Evolutionary conservation across 2,888 invertebrate species (phyloP).

Genomic region (Luperina nickerlii): DNA sequence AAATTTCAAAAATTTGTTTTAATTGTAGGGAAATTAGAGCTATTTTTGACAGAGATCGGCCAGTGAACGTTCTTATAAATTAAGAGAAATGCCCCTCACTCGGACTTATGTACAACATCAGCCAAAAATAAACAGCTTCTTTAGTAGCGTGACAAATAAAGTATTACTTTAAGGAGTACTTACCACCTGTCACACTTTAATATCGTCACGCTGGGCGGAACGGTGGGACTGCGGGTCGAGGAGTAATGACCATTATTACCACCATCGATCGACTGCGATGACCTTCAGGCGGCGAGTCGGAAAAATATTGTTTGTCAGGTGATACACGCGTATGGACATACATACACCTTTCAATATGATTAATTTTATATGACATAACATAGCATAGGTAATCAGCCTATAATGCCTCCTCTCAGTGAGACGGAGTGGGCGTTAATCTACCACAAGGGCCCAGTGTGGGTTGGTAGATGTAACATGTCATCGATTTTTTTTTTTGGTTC

Average conservation of each 20-base stretch:
- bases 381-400: not conserved
- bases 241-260: conserved; percentile 72
- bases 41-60: not conserved
- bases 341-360: conserved; percentile 10
- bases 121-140: too few relatives aligned
- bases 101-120: too few relatives aligned
- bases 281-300: conserved; percentile 65
- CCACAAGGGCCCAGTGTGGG: not conserved
- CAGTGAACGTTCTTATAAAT: not conserved
- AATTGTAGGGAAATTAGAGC: not conserved
- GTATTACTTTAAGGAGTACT: not conserved
- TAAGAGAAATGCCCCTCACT: too few relatives aligned
- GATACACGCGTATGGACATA: conserved; percentile 5
- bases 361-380: conserved; percentile 34
- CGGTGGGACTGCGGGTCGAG: conserved; percentile 16
- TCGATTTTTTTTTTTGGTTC: not conserved
- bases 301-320: conserved; percentile 56
- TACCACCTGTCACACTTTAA: conserved; percentile 24
- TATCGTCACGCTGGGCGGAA: conserved; percentile 40
- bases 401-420: not conserved
- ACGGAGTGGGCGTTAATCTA: not conserved
- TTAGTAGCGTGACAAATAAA: not conserved
- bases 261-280: conserved; percentile 67
- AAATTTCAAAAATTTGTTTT: too few relatives aligned
- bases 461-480: not conserved